Base-by-base conservation (phyloP, 2,113 vertebrate genomes). In the Scartelaos histophorus region DNA sequence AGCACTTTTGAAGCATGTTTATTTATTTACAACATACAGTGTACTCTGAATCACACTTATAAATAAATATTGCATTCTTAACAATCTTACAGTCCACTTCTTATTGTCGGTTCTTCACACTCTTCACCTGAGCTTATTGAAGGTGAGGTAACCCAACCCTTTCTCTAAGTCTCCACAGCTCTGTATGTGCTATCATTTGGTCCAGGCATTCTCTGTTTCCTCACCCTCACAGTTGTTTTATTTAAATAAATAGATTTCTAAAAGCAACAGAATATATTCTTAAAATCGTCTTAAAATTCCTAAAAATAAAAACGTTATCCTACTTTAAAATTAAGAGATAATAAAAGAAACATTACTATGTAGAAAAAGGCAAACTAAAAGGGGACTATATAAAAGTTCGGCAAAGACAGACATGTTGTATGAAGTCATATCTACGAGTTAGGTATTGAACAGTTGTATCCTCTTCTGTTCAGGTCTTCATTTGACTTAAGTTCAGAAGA, bases 71-170 rank as follows among this genome's bases (percentile, higher is more conserved):
- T 91, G 93, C 88, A 71, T 65, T 90, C 89, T 79, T 85, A 92
- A 92, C 88, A 90, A 86, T 86, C 76, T 75, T 90, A 85, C 86
- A 85, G 61, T 61, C 57, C 65, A 60, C 85, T 79, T 74, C 73
- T 85, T 82, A 84, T 88, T 82, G 82, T 89, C 79, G 43, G 79
- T 88, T 88, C 78, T 82, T 88, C 83, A 49, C 77, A 86, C 80
- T 89, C 82, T 78, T 93, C 92, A 93, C 93, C 94, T 93, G 94
- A 94, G 92, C 92, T 91, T 85, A 87, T 90, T 66, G 85, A 86
- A 90, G 90, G 89, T 83, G 86, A 85, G 85, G 85, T 84, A 76
- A 76, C 81, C 75, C 53, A 79, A 73, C 73, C 77, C 73, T 74
- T 61, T 73, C 71, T 11, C 45, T 76, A 71, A 72, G 16, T 70